A percentile compares a stretch with the other conserved stretches of the same genome.
These are phyloP conservation scores for Melanotaenia maccullochi DNA, from an alignment of 2,797 vertebrate species.

Conservation along the genomic window DNA sequence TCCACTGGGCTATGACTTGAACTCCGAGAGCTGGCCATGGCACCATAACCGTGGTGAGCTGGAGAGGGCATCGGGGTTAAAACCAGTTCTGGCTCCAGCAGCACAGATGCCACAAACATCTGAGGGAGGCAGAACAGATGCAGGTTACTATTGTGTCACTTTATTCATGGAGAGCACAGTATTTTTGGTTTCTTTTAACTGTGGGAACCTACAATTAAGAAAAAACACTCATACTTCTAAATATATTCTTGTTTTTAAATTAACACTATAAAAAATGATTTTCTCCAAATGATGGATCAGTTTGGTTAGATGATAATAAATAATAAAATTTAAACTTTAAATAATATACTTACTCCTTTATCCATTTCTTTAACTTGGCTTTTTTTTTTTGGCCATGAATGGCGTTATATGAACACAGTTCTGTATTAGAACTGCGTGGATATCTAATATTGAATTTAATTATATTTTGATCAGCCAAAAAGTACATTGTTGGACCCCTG, in stretches of 20 bases:
- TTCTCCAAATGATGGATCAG: not conserved
- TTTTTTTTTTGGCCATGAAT: no score
- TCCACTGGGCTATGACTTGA: slow-evolving; percentile 74
- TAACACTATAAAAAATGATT: not conserved
- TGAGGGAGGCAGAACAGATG: slow-evolving; percentile 66
- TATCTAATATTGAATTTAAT: no score
- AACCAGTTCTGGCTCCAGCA: slow-evolving; percentile 93
- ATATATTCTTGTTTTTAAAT: not conserved
- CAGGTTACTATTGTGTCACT: slow-evolving; percentile 25
- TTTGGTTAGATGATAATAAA: not conserved
- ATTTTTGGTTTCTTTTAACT: slow-evolving; percentile 5
- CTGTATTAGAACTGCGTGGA: no score
- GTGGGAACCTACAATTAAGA: not conserved
- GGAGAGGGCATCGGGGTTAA: slow-evolving; percentile 94
- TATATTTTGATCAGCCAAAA: no score
- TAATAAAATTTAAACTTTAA: not conserved
- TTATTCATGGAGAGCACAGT: not conserved
- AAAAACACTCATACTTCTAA: not conserved
- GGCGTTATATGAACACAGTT: no score
- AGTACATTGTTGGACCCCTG: no score
- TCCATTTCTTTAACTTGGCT: no score
- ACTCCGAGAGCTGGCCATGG: slow-evolving; percentile 89
- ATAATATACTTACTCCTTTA: no score
- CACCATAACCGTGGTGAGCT: slow-evolving; percentile 92
- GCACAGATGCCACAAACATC: slow-evolving; percentile 94